Evolutionary conservation across 2,113 vertebrate genomes (phyloP).

Genomic region (Petroica traversi): DNA sequence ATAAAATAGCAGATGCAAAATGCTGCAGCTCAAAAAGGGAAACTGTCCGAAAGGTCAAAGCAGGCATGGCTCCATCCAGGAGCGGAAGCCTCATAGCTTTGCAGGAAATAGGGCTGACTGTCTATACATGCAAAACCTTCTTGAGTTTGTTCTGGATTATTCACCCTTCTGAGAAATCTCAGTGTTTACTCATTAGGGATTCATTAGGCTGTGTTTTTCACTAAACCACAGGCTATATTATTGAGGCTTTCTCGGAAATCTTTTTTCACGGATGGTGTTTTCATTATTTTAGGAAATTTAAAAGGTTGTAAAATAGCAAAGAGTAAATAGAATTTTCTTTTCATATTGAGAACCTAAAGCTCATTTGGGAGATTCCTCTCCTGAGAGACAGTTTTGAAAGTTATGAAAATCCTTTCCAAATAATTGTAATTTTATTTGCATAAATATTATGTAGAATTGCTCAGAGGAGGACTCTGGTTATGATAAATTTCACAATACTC

Average conservation of each 20-base stretch:
- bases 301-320: background rate
- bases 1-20: background rate
- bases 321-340: background rate
- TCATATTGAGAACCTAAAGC: background rate
- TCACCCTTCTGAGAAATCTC: background rate
- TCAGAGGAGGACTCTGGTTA: background rate
- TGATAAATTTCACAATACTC: background rate
- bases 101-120: background rate
- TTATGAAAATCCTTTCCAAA: background rate
- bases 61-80: background rate
- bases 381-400: background rate
- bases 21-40: background rate
- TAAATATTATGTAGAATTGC: background rate
- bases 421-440: background rate
- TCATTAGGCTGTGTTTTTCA: accelerated
- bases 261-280: background rate
- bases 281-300: background rate
- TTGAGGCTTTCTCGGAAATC: background rate
- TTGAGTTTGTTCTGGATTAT: background rate
- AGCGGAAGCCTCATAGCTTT: background rate
- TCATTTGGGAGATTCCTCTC: background rate
- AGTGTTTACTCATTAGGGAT: background rate
- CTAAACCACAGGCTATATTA: background rate
- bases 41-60: background rate
- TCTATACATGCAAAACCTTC: background rate